A percentile compares a stretch with the other conserved stretches of the same genome.
phyloP scores from a whole-genome alignment of 1,140 invertebrate species.

The Drosophila parvula region DNA sequence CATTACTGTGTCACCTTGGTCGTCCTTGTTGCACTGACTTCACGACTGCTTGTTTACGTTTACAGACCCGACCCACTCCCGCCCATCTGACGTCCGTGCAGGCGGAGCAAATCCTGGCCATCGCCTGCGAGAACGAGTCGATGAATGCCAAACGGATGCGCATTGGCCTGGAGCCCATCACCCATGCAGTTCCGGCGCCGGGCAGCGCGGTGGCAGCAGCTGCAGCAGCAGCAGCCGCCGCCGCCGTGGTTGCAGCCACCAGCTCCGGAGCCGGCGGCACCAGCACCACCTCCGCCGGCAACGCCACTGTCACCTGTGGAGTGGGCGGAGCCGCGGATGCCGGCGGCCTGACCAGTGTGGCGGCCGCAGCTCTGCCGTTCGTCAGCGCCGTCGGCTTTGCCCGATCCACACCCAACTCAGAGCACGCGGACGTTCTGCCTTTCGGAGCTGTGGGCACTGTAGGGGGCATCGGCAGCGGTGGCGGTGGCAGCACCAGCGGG shows the following conservation, averaged over 20 bases:
- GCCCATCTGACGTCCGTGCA: slow-evolving; percentile 98
- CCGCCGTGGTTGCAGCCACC: slow-evolving; percentile 56
- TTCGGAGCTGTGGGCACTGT: slow-evolving; percentile 58
- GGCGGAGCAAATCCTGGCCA: slow-evolving; percentile 97
- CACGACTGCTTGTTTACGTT: background rate
- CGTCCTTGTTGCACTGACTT: too few species aligned
- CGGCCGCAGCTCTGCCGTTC: slow-evolving; percentile 73
- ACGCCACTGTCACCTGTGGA: slow-evolving; percentile 67
- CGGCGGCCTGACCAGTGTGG: slow-evolving; percentile 68
- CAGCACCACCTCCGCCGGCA: slow-evolving; percentile 56
- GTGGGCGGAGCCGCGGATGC: slow-evolving; percentile 61
- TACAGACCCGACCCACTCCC: slow-evolving; percentile 91
- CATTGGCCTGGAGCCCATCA: slow-evolving; percentile 96
- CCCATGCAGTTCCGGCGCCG: slow-evolving; percentile 91
- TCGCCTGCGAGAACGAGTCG: slow-evolving; percentile 98
- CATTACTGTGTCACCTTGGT: background rate
- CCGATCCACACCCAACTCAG: slow-evolving; percentile 80
- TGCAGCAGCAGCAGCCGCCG: slow-evolving; percentile 74
- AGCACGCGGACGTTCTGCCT: slow-evolving; percentile 69
- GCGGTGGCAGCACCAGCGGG: slow-evolving; percentile 59
- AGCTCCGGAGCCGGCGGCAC: slow-evolving; percentile 53
- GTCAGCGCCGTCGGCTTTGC: slow-evolving; percentile 76
- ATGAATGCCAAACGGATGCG: slow-evolving; percentile 98
- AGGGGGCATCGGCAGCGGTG: slow-evolving; percentile 57
- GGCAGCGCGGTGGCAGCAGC: slow-evolving; percentile 86